Percentiles rank a stretch among this genome's conserved stretches.
phyloP scores from a whole-genome alignment of 2,888 invertebrate species.

The Azorinus chamasolen region DNA sequence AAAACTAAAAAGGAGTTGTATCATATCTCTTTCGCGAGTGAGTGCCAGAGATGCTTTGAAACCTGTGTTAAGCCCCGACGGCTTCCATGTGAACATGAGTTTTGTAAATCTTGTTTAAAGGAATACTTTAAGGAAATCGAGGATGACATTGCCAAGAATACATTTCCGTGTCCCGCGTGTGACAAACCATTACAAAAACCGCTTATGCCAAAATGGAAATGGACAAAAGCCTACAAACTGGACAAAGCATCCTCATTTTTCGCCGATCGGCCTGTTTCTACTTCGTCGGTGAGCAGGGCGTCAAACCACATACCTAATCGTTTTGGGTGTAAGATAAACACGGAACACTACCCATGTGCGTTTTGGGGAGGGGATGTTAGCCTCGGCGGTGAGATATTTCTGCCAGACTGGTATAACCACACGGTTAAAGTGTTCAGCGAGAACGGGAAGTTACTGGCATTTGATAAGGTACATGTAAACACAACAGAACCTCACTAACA shows the following conservation, averaged over 20 bases:
- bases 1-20: constrained; percentile 11
- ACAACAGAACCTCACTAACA: no score
- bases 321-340: constrained; percentile 11
- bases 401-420: constrained; percentile 27
- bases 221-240: constrained; percentile 28
- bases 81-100: constrained; percentile 41
- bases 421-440: constrained; percentile 24
- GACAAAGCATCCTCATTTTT: constrained; percentile 19
- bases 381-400: constrained; percentile 3
- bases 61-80: constrained; percentile 27
- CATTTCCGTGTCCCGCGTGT: constrained; percentile 33
- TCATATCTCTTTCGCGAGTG: constrained; percentile 21
- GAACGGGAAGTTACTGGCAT: constrained; percentile 4
- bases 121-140: constrained; percentile 18
- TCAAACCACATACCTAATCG: neutral
- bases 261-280: neutral
- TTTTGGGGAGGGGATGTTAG: constrained; percentile 30
- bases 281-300: neutral
- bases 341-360: constrained; percentile 9
- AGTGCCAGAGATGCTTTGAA: constrained; percentile 34
- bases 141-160: neutral
- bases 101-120: constrained; percentile 36
- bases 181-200: constrained; percentile 18
- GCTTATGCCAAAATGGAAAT: constrained; percentile 15
- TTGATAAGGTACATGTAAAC: no score